phyloP scores from a whole-genome alignment of 1,140 invertebrate genomes.

The Chionoecetes opilio region DNA sequence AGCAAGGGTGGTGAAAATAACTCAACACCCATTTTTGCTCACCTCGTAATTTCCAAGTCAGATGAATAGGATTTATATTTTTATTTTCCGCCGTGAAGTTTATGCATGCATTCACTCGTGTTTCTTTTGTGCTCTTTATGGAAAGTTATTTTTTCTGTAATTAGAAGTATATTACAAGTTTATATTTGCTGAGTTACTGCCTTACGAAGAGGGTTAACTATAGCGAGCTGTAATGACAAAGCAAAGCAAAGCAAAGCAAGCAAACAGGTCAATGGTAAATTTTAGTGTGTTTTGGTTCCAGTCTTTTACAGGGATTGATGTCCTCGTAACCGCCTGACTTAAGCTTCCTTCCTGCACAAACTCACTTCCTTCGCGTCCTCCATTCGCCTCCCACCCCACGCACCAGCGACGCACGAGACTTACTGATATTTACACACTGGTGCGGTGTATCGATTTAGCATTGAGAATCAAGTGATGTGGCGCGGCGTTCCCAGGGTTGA shows the following conservation, averaged over 20 bases:
- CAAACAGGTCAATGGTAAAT: not conserved
- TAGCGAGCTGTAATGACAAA: not conserved
- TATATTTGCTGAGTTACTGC: not conserved
- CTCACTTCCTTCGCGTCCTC: not conserved
- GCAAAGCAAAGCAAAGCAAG: no score
- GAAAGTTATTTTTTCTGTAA: no score
- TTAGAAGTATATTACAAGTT: no score
- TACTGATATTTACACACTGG: not conserved
- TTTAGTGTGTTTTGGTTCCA: not conserved
- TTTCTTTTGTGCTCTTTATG: no score
- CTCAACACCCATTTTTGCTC: not conserved
- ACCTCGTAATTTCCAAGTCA: no score
- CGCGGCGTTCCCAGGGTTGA: not conserved
- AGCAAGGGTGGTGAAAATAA: not conserved
- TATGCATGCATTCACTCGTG: no score
- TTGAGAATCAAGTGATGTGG: not conserved
- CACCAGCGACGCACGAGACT: not conserved
- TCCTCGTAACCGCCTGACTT: not conserved
- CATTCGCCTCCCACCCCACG: not conserved
- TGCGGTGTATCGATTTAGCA: not conserved
- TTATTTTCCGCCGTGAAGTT: no score
- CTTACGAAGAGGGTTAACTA: not conserved
- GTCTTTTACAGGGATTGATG: not conserved
- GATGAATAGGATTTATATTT: no score
- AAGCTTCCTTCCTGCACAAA: not conserved